Evolutionary conservation across 2,888 invertebrate genomes (phyloP), one percentile per base, ranked within the genome.

Genomic region (Tenthredo distinguenda): DNA sequence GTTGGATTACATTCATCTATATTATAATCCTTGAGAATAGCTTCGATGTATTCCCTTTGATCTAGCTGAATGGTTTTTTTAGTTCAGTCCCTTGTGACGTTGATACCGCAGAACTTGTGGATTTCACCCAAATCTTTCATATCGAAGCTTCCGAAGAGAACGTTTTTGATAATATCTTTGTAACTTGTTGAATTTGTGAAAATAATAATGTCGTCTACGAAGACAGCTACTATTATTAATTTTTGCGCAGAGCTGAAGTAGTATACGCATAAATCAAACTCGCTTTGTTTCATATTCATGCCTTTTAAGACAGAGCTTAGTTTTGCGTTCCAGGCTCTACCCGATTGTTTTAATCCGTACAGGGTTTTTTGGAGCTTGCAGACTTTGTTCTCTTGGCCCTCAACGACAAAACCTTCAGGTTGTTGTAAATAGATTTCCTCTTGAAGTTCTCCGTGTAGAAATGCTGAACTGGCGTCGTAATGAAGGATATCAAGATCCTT

Each of bases 201-300:
- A 15, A 89, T 62, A 26, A 89, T 34, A 58, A 89, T 84, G 50
- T 89, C 89, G 84, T 89, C 88, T 18, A 89, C 89, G 86, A 87
- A 89, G 10, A 89, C 58, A n/a, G 85, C 85, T 34, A 85, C 37
- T 55, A 86, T 76, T 2, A 85, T 55, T 7, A 79, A 43, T 31
- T 65, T 55, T 43, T 81, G 37, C 10, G 81, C 50, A 37, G 62
- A 34, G 31, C 86, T 86, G 68, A 47, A 47, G 3, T 86, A 72
- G 84, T 89, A 89, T 12, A 89, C 65, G 81, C 88, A 90, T 6
- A 34, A 34, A 26, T 68, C 31, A 26, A 68, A 26, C n/a, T 31
- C 68, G 5, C 15, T 15, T 31, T 68, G 68, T 4, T 68, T 34
- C 68, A 68, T 68, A 4, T 68, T 68, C 15, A 68, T 68, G 2